A percentile compares a stretch with the other conserved stretches of the same genome.
Conservation (phyloP, 2,888 invertebrate species). For the Phasia obesa region DNA sequence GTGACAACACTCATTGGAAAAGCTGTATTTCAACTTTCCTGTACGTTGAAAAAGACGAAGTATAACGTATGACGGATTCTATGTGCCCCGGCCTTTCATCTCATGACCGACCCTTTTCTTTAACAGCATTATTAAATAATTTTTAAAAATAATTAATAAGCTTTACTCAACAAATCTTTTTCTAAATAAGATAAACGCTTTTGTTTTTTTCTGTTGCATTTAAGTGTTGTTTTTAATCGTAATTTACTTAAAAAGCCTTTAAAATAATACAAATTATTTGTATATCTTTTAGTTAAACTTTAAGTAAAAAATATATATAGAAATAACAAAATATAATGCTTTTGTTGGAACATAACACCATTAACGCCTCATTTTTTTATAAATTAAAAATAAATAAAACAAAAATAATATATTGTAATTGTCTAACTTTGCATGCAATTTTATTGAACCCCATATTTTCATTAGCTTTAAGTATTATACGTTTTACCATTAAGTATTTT, state of each 20-base stretch:
- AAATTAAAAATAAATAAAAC: constrained; percentile 23
- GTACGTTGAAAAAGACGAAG: too few relatives aligned
- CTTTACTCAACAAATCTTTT: constrained; percentile 30
- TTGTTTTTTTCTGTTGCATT: constrained; percentile 55
- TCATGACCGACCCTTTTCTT: too few relatives aligned
- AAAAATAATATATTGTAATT: constrained; percentile 13
- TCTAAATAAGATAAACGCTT: constrained; percentile 9
- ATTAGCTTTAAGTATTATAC: constrained; percentile 62
- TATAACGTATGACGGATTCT: too few relatives aligned
- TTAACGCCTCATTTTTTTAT: constrained; percentile 59
- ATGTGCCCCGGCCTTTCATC: too few relatives aligned
- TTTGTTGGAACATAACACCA: constrained; percentile 45
- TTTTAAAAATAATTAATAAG: too few relatives aligned
- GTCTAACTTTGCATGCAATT: constrained; percentile 44
- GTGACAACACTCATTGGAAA: too few relatives aligned
- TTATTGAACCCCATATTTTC: constrained; percentile 22
- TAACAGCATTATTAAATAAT: too few relatives aligned
- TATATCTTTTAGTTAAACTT: constrained; percentile 13
- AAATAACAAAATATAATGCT: constrained; percentile 21
- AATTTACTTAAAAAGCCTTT: constrained; percentile 55
- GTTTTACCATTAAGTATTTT: constrained; percentile 69
- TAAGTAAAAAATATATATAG: constrained; percentile 21
- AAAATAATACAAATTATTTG: constrained; percentile 19
- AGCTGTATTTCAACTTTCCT: too few relatives aligned
- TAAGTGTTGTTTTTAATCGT: constrained; percentile 47